phyloP scores from a whole-genome alignment of 2,797 vertebrate species.

The Rhabdomys pumilio region DNA sequence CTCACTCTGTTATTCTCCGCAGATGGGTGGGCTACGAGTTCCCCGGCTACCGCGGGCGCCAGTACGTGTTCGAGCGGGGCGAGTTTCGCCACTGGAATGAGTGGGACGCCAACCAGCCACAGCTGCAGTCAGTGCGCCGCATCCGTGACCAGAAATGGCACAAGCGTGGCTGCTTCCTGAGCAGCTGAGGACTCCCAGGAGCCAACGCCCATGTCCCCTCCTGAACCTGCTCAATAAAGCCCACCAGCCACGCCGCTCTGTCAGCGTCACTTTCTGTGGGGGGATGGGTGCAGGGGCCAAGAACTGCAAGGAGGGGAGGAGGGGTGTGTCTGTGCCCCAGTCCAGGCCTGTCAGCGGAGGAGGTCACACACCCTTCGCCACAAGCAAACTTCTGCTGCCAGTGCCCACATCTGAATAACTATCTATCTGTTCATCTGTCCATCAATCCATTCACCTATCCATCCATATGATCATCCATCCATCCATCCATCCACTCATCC shows the following conservation, averaged over 20 bases:
- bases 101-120: constrained; percentile 94
- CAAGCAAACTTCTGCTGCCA: not conserved
- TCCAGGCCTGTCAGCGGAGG: too few species aligned
- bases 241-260: constrained; percentile 32
- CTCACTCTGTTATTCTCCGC: not conserved
- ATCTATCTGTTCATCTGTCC: accelerated
- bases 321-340: not conserved
- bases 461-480: too few species aligned
- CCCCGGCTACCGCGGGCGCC: constrained; percentile 95
- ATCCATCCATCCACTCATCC: too few species aligned
- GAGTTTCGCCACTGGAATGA: constrained; percentile 98
- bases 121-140: constrained; percentile 95
- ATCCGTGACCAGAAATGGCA: constrained; percentile 98
- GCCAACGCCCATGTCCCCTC: not conserved
- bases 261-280: not conserved
- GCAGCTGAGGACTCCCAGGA: constrained; percentile 90
- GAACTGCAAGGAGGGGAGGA: not conserved
- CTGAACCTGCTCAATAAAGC: constrained; percentile 88
- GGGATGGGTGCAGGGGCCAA: not conserved
- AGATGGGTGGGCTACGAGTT: constrained; percentile 98
- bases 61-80: constrained; percentile 95
- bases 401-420: not conserved
- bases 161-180: constrained; percentile 93
- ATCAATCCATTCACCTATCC: not conserved
- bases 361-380: not conserved